These are phyloP conservation scores for Prunella fulvescens DNA, from an alignment of 2,113 vertebrate genomes.

Conservation along the genomic window DNA sequence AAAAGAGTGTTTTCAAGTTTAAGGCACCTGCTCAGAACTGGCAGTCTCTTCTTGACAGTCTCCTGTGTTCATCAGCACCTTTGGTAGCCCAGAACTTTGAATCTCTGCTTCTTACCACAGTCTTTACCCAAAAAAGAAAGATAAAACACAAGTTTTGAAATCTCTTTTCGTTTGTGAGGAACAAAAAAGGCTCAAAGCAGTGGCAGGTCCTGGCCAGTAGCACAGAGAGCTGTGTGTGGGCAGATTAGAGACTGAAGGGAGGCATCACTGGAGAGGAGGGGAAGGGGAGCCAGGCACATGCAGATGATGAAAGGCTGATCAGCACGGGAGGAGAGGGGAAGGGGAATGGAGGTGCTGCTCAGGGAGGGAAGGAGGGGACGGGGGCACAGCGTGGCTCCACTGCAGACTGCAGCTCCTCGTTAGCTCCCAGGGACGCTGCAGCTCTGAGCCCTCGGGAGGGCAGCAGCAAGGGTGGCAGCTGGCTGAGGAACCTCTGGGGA, in stretches of 20 bases:
- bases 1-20: not conserved
- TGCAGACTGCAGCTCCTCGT: not conserved
- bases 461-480: not conserved
- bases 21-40: conserved; percentile 26
- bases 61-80: conserved; percentile 29
- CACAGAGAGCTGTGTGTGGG: conserved; percentile 39
- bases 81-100: conserved; percentile 45
- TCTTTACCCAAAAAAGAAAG: conserved; percentile 37
- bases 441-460: not conserved
- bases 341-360: not conserved
- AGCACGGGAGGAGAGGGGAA: conserved; percentile 9
- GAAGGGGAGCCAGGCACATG: not conserved
- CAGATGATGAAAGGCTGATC: conserved; percentile 23
- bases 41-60: not conserved
- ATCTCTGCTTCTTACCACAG: conserved; percentile 1
- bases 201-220: not conserved
- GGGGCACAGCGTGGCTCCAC: not conserved
- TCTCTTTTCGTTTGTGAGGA: not conserved
- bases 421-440: not conserved
- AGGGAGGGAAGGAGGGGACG: not conserved
- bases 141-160: conserved; percentile 55
- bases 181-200: conserved; percentile 29
- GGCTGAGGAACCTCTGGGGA: not conserved
- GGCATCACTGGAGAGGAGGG: conserved; percentile 12
- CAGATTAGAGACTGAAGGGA: conserved; percentile 40